Conservation (phyloP, 2,797 vertebrate genomes). For the Chelon labrosus region DNA sequence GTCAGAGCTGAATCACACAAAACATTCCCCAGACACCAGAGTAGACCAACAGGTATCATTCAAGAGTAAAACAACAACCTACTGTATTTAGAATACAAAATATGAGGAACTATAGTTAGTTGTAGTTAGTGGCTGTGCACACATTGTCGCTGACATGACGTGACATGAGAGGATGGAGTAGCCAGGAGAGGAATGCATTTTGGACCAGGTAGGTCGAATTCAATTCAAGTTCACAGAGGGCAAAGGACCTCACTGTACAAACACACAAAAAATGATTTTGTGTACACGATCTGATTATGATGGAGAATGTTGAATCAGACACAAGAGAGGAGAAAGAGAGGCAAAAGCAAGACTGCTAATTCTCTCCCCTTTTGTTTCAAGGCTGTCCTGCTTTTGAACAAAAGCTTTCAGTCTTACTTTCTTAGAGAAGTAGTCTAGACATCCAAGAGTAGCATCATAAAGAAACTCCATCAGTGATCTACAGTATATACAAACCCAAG, state of each 20-base stretch:
- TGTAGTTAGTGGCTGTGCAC: too few species aligned
- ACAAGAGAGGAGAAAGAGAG: not conserved
- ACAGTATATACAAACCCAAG: slow-evolving; percentile 14
- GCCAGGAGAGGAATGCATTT: too few species aligned
- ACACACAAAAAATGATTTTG: too few species aligned
- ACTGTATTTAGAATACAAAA: too few species aligned
- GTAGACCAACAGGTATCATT: slow-evolving; percentile 33
- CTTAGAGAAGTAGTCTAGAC: not conserved
- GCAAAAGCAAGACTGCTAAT: not conserved
- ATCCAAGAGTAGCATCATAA: slow-evolving; percentile 24
- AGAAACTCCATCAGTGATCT: slow-evolving; percentile 5
- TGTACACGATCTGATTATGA: too few species aligned
- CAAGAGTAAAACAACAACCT: not conserved
- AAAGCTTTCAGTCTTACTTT: not conserved
- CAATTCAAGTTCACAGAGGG: too few species aligned
- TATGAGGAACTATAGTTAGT: too few species aligned
- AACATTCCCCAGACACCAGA: slow-evolving; percentile 51
- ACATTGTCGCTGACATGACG: too few species aligned
- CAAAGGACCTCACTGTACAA: too few species aligned
- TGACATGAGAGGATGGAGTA: too few species aligned
- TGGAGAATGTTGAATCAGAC: not conserved
- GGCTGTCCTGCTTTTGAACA: not conserved
- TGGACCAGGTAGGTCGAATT: too few species aligned
- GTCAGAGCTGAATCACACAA: slow-evolving; percentile 39
- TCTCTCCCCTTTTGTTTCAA: not conserved